Evolutionary conservation across 2,113 vertebrate genomes (phyloP).

Genomic region (Sula dactylatra): DNA sequence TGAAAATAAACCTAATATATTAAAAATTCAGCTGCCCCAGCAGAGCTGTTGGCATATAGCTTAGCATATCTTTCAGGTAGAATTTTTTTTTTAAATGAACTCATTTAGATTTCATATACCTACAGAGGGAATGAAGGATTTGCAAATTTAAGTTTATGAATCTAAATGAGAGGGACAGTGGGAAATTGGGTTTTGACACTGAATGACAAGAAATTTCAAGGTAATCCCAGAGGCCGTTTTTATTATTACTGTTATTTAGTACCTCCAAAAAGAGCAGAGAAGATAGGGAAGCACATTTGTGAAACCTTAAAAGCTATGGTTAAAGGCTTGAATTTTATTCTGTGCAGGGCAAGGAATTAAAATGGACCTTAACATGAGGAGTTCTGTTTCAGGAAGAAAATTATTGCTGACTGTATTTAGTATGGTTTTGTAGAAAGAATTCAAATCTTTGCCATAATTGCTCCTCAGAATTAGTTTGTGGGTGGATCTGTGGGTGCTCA

Average conservation of each 20-base stretch:
- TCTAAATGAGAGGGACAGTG: not conserved
- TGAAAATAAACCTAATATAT: not conserved
- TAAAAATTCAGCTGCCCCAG: not conserved
- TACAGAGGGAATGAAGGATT: not conserved
- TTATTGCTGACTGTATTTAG: not conserved
- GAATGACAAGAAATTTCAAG: not conserved
- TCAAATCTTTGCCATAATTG: not conserved
- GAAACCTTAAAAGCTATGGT: not conserved
- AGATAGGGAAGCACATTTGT: not conserved
- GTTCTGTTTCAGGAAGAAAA: not conserved
- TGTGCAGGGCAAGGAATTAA: not conserved
- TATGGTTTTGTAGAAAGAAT: not conserved
- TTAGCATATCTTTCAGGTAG: not conserved
- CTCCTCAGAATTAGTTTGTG: not conserved
- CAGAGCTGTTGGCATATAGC: not conserved
- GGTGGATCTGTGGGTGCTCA: not conserved
- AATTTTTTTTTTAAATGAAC: not conserved
- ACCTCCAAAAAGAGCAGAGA: not conserved
- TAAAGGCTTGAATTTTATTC: not conserved
- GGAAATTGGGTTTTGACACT: not conserved
- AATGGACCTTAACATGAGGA: not conserved
- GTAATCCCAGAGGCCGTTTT: not conserved
- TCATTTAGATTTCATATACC: not conserved
- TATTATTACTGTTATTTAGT: not conserved
- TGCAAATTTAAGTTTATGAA: not conserved